These are phyloP conservation scores for Heliconius charithonia DNA, from an alignment of 2,888 invertebrate genomes.

Conservation along the genomic window DNA sequence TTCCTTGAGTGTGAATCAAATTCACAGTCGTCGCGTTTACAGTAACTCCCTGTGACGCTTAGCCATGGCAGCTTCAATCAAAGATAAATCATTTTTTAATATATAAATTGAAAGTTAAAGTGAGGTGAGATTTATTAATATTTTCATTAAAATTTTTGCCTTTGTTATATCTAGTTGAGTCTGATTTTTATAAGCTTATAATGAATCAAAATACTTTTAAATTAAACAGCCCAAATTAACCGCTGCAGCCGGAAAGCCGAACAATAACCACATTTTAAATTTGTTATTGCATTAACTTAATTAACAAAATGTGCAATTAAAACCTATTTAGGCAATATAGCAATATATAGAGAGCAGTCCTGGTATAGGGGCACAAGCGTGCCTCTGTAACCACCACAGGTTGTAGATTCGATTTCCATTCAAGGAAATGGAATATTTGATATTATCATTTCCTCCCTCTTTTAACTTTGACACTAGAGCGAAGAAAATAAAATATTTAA, in stretches of 20 bases:
- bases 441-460: no score
- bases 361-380: no score
- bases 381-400: no score
- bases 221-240: neutral
- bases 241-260: neutral
- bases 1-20: neutral
- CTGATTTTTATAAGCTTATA: neutral
- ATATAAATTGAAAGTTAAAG: neutral
- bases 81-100: neutral
- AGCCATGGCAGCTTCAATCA: neutral
- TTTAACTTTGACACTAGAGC: no score
- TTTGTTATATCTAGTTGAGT: neutral
- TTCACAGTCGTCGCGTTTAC: neutral
- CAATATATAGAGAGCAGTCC: neutral
- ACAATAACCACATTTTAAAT: neutral
- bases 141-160: neutral
- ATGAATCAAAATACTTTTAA: neutral
- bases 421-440: no score
- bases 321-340: neutral
- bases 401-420: no score
- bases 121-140: neutral
- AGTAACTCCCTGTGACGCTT: neutral
- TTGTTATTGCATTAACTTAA: neutral
- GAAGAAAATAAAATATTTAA: no score
- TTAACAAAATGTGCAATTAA: conserved; percentile 1